Conservation (phyloP, 2,113 vertebrate genomes). For the Otis tarda region DNA sequence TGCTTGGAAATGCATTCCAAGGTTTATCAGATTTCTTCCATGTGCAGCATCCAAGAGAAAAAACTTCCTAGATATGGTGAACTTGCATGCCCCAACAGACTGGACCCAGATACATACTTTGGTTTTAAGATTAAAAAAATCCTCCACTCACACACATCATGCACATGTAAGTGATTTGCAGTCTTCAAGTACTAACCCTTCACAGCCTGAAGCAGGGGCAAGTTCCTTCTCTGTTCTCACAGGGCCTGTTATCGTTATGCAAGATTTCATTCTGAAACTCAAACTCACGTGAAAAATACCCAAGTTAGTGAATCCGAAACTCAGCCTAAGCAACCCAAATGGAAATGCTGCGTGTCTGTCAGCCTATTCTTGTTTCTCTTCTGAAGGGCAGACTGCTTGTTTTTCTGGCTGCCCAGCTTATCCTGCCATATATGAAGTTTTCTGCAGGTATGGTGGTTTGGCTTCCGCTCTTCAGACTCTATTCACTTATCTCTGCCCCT, state of each 20-base stretch:
- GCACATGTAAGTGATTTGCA: slow-evolving; percentile 6
- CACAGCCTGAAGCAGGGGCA: neutral
- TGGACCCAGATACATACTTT: neutral
- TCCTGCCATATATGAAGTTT: neutral
- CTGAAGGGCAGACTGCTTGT: neutral
- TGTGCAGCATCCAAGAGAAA: neutral
- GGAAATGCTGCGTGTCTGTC: neutral
- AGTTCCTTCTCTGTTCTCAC: neutral
- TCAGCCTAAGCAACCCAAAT: neutral
- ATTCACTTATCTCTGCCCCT: neutral
- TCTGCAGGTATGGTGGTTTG: neutral
- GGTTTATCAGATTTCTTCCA: slow-evolving; percentile 22
- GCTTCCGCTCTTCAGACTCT: neutral
- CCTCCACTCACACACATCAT: neutral
- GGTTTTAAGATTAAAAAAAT: neutral
- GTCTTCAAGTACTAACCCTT: neutral
- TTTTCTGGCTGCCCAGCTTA: neutral
- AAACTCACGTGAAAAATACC: neutral
- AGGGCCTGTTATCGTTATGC: neutral
- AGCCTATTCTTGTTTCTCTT: neutral
- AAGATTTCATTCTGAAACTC: slow-evolving; percentile 27
- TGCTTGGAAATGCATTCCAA: slow-evolving; percentile 11
- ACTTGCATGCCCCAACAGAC: neutral
- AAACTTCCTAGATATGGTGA: neutral
- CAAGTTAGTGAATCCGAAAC: slow-evolving; percentile 16